A percentile compares a stretch with the other conserved stretches of the same genome.
These are phyloP conservation scores for Thryonomys swinderianus DNA, from an alignment of 2,113 vertebrate genomes.

Conservation along the genomic window DNA sequence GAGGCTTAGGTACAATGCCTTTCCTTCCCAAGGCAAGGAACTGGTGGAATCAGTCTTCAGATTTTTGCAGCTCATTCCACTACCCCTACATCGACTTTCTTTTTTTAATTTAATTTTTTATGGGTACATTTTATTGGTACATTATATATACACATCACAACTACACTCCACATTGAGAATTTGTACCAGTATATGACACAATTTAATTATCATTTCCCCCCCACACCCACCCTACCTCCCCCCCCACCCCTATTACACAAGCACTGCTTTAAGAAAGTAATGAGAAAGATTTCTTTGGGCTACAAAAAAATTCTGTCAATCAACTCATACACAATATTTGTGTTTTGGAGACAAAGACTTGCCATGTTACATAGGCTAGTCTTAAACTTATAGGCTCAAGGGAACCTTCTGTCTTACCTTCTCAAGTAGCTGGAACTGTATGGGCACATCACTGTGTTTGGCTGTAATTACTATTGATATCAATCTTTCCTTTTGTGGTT, in stretches of 20 bases:
- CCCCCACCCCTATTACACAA: too few relatives aligned
- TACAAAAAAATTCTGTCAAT: slow-evolving; percentile 34
- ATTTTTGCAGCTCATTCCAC: background rate
- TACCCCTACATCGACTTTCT: background rate
- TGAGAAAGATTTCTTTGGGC: slow-evolving; percentile 48
- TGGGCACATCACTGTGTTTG: background rate
- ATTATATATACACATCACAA: too few relatives aligned
- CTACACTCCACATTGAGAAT: too few relatives aligned
- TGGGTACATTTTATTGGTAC: too few relatives aligned
- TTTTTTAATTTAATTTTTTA: too few relatives aligned
- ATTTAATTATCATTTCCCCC: too few relatives aligned
- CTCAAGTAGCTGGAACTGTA: background rate
- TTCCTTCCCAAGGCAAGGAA: slow-evolving; percentile 10
- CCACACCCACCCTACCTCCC: too few relatives aligned
- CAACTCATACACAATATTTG: background rate
- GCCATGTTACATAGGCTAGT: background rate
- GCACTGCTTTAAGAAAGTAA: too few relatives aligned
- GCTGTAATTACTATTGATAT: background rate
- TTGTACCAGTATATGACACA: too few relatives aligned
- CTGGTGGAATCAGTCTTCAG: background rate
- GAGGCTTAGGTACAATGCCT: background rate
- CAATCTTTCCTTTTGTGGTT: background rate
- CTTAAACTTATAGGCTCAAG: background rate
- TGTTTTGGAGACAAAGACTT: background rate
- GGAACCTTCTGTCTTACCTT: background rate